Percentiles rank a stretch among this genome's conserved stretches.
These are phyloP conservation scores for Cricetomys ansorgei DNA, from an alignment of 2,113 vertebrate species.

Conservation along the genomic window DNA sequence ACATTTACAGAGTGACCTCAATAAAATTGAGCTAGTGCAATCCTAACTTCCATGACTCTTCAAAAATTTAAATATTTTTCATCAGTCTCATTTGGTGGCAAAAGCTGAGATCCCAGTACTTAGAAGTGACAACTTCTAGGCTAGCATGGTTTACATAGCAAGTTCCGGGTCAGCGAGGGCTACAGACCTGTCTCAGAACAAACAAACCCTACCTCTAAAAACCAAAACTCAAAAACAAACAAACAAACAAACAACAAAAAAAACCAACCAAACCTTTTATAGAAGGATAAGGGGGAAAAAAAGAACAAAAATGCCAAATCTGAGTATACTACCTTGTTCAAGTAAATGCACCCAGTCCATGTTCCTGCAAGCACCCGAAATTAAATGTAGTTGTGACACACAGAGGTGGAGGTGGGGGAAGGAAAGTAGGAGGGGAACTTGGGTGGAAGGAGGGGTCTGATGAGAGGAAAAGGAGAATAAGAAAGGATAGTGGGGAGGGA, in stretches of 20 bases:
- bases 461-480: too few species aligned
- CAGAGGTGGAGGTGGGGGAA: too few species aligned
- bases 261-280: not conserved
- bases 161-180: not conserved
- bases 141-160: not conserved
- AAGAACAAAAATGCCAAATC: not conserved
- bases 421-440: too few species aligned
- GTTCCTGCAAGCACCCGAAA: too few species aligned
- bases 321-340: not conserved
- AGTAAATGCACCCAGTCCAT: too few species aligned
- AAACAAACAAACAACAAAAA: too few species aligned
- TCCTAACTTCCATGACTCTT: not conserved
- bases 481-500: too few species aligned
- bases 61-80: slow-evolving; percentile 14
- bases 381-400: too few species aligned
- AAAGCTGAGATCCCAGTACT: not conserved
- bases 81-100: not conserved
- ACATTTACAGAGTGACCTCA: slow-evolving; percentile 15
- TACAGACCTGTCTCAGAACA: not conserved
- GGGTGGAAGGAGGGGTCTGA: not conserved
- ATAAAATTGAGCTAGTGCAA: not conserved
- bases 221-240: not conserved
- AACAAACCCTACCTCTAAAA: not conserved
- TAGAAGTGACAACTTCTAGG: not conserved
- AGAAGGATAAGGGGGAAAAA: not conserved